Percentiles rank a stretch among this genome's conserved stretches.
These are phyloP conservation scores for Erythrolamprus reginae DNA, from an alignment of 2,113 vertebrate genomes.

Conservation along the genomic window DNA sequence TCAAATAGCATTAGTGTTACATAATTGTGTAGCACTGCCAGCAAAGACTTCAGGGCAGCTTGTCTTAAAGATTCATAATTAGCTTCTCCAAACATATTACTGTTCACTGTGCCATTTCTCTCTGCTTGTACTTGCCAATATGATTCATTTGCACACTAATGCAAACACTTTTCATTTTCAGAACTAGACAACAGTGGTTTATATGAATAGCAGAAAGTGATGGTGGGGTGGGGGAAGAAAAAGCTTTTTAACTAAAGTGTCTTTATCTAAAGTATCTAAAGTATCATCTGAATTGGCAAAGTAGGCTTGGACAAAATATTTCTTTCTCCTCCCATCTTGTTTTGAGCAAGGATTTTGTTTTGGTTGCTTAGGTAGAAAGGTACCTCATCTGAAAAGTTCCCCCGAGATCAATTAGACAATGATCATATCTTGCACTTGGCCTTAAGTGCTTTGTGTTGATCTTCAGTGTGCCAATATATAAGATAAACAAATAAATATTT, in stretches of 20 bases:
- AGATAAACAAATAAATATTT: conserved; percentile 1
- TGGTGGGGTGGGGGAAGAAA: too few relatives aligned
- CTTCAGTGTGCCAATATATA: neutral
- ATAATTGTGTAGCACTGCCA: neutral
- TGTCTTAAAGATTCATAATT: neutral
- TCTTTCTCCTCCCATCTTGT: neutral
- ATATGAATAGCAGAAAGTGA: neutral
- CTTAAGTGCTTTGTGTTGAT: neutral
- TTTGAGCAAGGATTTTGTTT: neutral
- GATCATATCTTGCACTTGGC: neutral
- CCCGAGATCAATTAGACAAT: conserved; percentile 25
- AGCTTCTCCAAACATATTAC: neutral
- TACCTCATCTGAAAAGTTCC: neutral
- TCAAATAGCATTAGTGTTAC: neutral
- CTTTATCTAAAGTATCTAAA: too few relatives aligned
- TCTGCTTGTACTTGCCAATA: neutral
- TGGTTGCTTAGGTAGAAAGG: neutral
- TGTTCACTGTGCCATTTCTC: neutral
- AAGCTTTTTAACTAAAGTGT: neutral
- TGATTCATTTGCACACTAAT: neutral
- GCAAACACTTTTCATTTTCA: neutral
- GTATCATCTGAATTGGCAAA: neutral
- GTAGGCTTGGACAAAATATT: neutral
- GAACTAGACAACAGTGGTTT: neutral
- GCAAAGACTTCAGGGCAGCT: neutral